These are phyloP conservation scores for Hypena proboscidalis DNA, from an alignment of 2,888 invertebrate species.

Conservation along the genomic window DNA sequence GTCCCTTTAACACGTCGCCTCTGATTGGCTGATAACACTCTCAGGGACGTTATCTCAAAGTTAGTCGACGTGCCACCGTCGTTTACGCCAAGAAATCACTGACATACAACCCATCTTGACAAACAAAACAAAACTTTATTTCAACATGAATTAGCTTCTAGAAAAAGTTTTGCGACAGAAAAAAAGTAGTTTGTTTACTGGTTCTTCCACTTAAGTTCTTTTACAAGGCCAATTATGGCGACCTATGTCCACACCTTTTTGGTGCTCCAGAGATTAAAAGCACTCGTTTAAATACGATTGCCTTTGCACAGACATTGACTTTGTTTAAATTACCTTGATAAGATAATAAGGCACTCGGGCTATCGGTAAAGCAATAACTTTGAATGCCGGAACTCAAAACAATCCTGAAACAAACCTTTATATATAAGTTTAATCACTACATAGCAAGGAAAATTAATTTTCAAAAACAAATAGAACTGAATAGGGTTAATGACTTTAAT, in stretches of 20 bases:
- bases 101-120: neutral
- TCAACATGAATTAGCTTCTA: neutral
- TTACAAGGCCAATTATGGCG: slow-evolving; percentile 48
- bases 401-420: too few species aligned
- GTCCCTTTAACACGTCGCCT: slow-evolving; percentile 46
- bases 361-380: too few species aligned
- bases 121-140: slow-evolving; percentile 19
- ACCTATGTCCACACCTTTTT: slow-evolving; percentile 45
- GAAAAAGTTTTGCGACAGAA: slow-evolving; percentile 1
- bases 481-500: too few species aligned
- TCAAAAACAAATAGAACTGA: too few species aligned
- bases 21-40: slow-evolving; percentile 50
- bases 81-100: slow-evolving; percentile 25
- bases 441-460: too few species aligned
- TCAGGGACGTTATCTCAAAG: slow-evolving; percentile 47
- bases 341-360: too few species aligned
- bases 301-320: slow-evolving; percentile 8
- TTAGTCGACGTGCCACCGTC: slow-evolving; percentile 43
- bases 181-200: slow-evolving; percentile 17
- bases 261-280: slow-evolving; percentile 29
- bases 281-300: slow-evolving; percentile 13
- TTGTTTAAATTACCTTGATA: slow-evolving; percentile 13
- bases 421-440: too few species aligned
- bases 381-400: too few species aligned
- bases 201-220: slow-evolving; percentile 47